Evolutionary conservation across 1,140 invertebrate genomes (phyloP).

Genomic region (Drosophila sp.): DNA sequence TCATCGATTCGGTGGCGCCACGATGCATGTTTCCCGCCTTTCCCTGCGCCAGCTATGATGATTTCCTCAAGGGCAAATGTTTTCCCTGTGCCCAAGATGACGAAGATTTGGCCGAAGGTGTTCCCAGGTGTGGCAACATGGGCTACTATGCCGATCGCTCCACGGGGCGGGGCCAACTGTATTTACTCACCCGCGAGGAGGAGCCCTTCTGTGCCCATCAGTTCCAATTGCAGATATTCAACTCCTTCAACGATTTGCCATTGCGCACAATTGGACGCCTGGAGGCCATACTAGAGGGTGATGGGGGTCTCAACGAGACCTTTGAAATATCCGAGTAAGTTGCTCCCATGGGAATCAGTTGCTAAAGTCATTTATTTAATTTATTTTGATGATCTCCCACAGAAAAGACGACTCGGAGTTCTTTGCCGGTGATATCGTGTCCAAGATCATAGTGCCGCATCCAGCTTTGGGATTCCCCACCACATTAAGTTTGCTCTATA

Average conservation of each 20-base stretch:
- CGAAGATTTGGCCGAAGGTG: constrained; percentile 80
- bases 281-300: constrained; percentile 92
- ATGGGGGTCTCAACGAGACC: constrained; percentile 92
- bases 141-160: constrained; percentile 95
- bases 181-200: constrained; percentile 93
- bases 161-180: constrained; percentile 91
- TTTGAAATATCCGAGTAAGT: constrained; percentile 93
- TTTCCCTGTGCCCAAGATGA: constrained; percentile 84
- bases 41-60: constrained; percentile 93
- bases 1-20: constrained; percentile 95
- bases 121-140: constrained; percentile 92
- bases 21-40: constrained; percentile 95
- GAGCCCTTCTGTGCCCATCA: constrained; percentile 97
- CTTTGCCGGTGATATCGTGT: constrained; percentile 87
- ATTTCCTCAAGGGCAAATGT: constrained; percentile 87
- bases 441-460: constrained; percentile 93
- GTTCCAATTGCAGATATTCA: constrained; percentile 92
- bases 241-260: constrained; percentile 89
- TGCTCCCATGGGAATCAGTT: background rate
- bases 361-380: too few species aligned
- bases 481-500: constrained; percentile 90
- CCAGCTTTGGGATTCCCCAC: constrained; percentile 90
- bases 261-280: constrained; percentile 87
- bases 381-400: background rate
- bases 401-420: constrained; percentile 92